These are phyloP conservation scores for Heloderma charlesbogerti DNA, from an alignment of 2,113 vertebrate genomes.

Conservation along the genomic window DNA sequence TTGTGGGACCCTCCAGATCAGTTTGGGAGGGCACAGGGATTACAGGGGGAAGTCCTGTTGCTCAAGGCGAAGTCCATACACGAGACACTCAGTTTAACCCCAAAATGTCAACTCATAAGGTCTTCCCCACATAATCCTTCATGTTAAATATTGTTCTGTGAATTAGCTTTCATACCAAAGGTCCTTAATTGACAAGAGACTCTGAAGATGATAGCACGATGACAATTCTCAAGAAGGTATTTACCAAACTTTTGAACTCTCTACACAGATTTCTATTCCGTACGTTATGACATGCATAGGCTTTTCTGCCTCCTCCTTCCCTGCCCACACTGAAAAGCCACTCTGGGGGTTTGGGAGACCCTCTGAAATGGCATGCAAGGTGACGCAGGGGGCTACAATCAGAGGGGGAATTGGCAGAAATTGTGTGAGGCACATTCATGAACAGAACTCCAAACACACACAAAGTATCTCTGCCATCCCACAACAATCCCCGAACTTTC, in stretches of 20 bases:
- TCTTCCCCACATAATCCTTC: background rate
- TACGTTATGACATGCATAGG: conserved; percentile 4
- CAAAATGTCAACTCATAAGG: background rate
- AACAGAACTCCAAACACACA: too few species aligned
- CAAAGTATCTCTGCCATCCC: too few species aligned
- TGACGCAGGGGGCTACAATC: background rate
- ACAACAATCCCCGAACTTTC: too few species aligned
- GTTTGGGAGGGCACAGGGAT: too few species aligned
- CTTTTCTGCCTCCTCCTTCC: background rate
- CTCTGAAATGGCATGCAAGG: background rate
- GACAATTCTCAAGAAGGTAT: background rate
- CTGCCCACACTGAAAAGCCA: background rate
- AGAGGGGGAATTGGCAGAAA: background rate
- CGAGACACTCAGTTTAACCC: too few species aligned
- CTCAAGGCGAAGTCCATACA: too few species aligned
- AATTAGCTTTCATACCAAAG: background rate
- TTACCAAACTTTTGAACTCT: background rate
- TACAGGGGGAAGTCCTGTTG: too few species aligned
- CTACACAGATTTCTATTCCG: background rate
- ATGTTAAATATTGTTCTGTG: background rate
- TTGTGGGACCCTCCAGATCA: too few species aligned
- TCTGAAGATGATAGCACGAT: background rate
- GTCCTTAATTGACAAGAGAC: background rate
- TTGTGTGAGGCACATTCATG: too few species aligned
- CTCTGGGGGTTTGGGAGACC: background rate